Evolutionary conservation across 2,113 vertebrate genomes (phyloP).

Genomic region (Zosterops lateralis): DNA sequence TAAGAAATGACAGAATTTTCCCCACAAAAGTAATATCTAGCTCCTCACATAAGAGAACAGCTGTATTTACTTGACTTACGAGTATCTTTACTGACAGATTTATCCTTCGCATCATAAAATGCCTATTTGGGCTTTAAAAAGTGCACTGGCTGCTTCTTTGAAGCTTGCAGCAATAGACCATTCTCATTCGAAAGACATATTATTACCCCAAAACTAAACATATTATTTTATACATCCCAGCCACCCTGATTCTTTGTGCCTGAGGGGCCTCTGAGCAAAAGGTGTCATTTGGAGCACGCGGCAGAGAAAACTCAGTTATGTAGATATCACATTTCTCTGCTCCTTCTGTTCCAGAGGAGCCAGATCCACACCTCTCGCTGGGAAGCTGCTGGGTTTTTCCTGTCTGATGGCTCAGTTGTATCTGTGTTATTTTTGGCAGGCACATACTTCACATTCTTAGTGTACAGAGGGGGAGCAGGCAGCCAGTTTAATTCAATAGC

Average conservation of each 20-base stretch:
- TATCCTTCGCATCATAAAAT: constrained; percentile 51
- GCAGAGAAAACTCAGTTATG: constrained; percentile 33
- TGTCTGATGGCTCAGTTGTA: background rate
- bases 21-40: background rate
- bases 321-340: background rate
- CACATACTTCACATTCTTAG: background rate
- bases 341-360: constrained; percentile 12
- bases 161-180: constrained; percentile 22
- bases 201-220: constrained; percentile 40
- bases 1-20: background rate
- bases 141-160: background rate
- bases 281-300: constrained; percentile 27
- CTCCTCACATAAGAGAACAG: background rate
- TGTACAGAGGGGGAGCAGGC: background rate
- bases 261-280: constrained; percentile 5
- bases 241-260: constrained; percentile 7
- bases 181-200: constrained; percentile 32
- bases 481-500: background rate
- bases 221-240: constrained; percentile 18
- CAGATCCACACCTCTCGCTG: background rate
- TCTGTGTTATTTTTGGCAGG: constrained; percentile 10
- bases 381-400: constrained; percentile 2
- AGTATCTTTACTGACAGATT: constrained; percentile 54
- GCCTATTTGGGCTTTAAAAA: constrained; percentile 50
- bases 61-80: constrained; percentile 29